These are phyloP conservation scores for Rhamnusium bicolor DNA, from an alignment of 2,888 invertebrate genomes.

Conservation along the genomic window DNA sequence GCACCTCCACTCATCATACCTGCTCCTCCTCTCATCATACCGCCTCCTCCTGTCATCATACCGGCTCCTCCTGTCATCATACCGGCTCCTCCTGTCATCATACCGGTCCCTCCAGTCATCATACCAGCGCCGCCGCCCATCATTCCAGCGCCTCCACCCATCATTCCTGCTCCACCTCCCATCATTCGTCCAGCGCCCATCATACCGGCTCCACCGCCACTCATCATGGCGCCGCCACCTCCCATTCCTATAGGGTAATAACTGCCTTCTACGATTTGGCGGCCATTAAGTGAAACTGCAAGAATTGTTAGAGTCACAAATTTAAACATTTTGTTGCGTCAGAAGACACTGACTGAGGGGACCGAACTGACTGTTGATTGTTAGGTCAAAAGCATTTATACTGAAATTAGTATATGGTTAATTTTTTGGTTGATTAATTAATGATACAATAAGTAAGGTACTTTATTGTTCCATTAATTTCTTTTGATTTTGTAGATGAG, in stretches of 20 bases:
- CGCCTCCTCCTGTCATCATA: constrained; percentile 53
- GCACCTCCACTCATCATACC: constrained; percentile 41
- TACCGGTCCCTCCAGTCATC: constrained; percentile 39
- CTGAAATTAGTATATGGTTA: constrained; percentile 18
- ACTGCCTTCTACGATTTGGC: constrained; percentile 74
- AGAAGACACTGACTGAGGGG: constrained; percentile 19
- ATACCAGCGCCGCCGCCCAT: constrained; percentile 40
- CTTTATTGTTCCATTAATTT: constrained; percentile 23
- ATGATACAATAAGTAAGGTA: constrained; percentile 1
- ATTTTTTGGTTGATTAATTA: constrained; percentile 41
- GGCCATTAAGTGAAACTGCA: constrained; percentile 65
- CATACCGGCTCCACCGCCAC: constrained; percentile 35
- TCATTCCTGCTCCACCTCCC: constrained; percentile 41
- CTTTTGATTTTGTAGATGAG: constrained; percentile 11
- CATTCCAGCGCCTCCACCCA: constrained; percentile 41
- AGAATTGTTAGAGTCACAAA: neutral
- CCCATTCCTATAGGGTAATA: constrained; percentile 68
- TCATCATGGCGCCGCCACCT: constrained; percentile 55
- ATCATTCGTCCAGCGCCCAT: constrained; percentile 60
- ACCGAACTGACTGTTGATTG: constrained; percentile 33
- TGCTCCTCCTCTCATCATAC: constrained; percentile 36
- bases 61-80: neutral
- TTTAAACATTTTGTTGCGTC: constrained; percentile 32
- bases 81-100: constrained; percentile 29
- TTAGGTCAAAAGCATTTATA: constrained; percentile 24